Evolutionary conservation across 2,113 vertebrate genomes (phyloP).

Genomic region (Alligator mississippiensis): DNA sequence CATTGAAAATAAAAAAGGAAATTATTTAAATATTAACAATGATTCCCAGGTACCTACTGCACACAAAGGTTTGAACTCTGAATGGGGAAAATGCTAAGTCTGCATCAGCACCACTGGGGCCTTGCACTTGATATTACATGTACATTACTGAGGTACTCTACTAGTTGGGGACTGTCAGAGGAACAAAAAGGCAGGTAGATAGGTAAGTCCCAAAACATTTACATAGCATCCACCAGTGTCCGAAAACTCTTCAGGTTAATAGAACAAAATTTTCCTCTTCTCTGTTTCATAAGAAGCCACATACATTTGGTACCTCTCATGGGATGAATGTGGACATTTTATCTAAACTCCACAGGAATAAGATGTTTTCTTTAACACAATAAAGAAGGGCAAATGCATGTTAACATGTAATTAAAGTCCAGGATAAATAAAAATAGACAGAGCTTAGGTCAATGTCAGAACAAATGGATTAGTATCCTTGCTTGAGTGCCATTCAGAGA

Average conservation of each 20-base stretch:
- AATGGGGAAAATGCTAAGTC: not conserved
- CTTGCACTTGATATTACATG: not conserved
- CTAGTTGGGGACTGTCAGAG: not conserved
- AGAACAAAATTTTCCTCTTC: conserved; percentile 49
- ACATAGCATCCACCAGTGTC: not conserved
- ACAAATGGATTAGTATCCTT: conserved; percentile 11
- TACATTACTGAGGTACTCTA: not conserved
- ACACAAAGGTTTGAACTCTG: not conserved
- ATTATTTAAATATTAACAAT: not conserved
- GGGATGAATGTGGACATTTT: conserved; percentile 26
- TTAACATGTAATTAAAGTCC: conserved; percentile 68
- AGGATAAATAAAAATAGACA: conserved; percentile 34
- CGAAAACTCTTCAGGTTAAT: conserved; percentile 9
- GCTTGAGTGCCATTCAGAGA: not conserved
- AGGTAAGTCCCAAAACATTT: not conserved
- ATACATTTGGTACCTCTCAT: conserved; percentile 36
- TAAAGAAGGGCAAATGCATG: conserved; percentile 62
- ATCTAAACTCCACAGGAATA: conserved; percentile 30
- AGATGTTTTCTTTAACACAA: conserved; percentile 57
- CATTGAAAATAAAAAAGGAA: not conserved
- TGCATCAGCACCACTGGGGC: not conserved
- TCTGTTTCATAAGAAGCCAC: conserved; percentile 38
- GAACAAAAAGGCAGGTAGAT: not conserved
- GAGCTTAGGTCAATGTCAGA: conserved; percentile 3
- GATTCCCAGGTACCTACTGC: not conserved